These are phyloP conservation scores for Dinocampus coccinellae DNA, from an alignment of 2,888 invertebrate species.

Conservation along the genomic window DNA sequence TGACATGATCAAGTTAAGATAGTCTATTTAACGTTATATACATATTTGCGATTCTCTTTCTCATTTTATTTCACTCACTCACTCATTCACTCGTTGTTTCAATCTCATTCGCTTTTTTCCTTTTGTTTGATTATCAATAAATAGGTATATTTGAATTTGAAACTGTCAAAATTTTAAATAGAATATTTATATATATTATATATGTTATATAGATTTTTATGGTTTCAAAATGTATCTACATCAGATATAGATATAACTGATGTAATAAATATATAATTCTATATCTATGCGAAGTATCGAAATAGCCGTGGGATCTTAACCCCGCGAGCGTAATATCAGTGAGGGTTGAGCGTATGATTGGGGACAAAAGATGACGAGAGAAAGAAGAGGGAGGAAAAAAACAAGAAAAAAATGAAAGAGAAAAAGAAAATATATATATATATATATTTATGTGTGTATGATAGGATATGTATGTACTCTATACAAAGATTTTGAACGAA, in stretches of 20 bases:
- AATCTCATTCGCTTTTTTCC: too few relatives aligned
- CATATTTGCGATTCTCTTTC: neutral
- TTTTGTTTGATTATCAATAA: too few relatives aligned
- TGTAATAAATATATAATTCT: neutral
- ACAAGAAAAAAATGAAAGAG: conserved; percentile 1
- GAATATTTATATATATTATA: too few relatives aligned
- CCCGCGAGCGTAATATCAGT: conserved; percentile 8
- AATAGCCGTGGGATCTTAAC: conserved; percentile 38
- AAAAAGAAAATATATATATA: too few relatives aligned
- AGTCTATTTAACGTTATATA: neutral
- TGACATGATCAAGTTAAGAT: neutral
- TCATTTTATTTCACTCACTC: too few relatives aligned
- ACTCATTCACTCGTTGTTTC: too few relatives aligned
- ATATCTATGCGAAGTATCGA: conserved; percentile 1
- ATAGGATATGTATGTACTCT: neutral
- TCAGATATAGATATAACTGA: neutral
- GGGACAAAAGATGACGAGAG: conserved; percentile 4
- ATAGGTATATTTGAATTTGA: too few relatives aligned
- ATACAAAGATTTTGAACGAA: neutral
- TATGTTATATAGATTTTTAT: neutral
- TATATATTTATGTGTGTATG: too few relatives aligned
- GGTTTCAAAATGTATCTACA: neutral
- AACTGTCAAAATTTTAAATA: too few relatives aligned
- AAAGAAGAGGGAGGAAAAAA: too few relatives aligned
- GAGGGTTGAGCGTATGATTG: neutral